Base-by-base conservation (phyloP, 2,797 vertebrate species). In the Apodemus agrarius region DNA sequence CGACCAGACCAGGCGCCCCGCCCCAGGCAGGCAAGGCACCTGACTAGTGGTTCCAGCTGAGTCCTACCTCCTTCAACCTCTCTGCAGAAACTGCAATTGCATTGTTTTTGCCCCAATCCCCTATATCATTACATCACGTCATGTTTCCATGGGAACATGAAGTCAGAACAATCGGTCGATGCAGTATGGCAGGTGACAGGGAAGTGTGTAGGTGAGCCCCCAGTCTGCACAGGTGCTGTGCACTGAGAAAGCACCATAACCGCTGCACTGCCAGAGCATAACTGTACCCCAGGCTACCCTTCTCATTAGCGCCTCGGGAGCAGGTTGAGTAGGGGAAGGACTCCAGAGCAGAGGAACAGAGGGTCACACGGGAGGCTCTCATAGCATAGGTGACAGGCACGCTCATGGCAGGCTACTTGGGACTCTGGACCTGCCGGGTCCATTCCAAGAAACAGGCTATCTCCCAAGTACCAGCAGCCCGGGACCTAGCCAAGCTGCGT, bases 191-290 rank as follows among this genome's bases (percentile, higher is more conserved):
- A 34, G 67, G 11, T 24, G 81, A 43, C 1, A 49, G 37, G 86
- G 46, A 22, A 9, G 49, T 21, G 52, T 16, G 34, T 10, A 57
- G 91, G 74, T 11, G 24, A 59, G 24, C 29, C 17, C n/a, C 49
- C 67, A 6, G 22, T 61, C 13, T 3, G 13, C 0, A 21, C 1
- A 3, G 86, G 22, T 12, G 72, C 72, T 79, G 49, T 59, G 16
- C 12, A 31, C 6, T 6, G 24, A 94, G 75, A 1, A 16, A 65
- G 52, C 54, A 11, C 12, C 61, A 17, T 14, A 54, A 10, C 81
- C 14, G 2, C 82, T 14, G 21, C 0, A 1, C 1, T 34, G 76
- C n/a, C 9, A 6, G 0, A 34, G 52, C 74, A 31, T 8, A 0
- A 4, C 63, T 43, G 0, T 5, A 17, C 6, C 29, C 81, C 2